Conservation (phyloP, 2,888 invertebrate species). For the Crematogaster levior region DNA sequence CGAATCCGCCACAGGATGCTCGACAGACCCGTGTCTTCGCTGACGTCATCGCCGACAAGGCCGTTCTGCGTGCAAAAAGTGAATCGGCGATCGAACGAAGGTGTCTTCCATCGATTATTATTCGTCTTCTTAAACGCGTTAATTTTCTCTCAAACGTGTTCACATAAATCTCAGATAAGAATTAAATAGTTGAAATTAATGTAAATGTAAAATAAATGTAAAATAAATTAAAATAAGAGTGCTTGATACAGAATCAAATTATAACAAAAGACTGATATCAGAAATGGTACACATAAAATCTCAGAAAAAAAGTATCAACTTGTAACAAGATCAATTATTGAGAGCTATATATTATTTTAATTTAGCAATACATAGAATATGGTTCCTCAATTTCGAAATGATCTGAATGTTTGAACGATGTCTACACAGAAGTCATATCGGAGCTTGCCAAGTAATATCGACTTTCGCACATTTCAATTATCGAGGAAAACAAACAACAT, state of each 20-base stretch:
- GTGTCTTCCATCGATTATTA: conserved; percentile 13
- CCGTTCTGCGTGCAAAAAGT: conserved; percentile 62
- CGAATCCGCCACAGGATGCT: conserved; percentile 62
- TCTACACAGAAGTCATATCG: too few species aligned
- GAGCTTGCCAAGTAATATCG: too few species aligned
- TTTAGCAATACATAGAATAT: too few species aligned
- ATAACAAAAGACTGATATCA: too few species aligned
- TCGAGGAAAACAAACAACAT: too few species aligned
- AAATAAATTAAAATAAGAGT: background rate
- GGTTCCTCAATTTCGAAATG: too few species aligned
- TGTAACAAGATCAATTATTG: background rate
- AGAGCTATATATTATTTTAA: background rate
- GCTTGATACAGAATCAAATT: too few species aligned
- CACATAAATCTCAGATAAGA: conserved; percentile 13
- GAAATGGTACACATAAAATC: too few species aligned
- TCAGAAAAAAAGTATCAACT: too few species aligned
- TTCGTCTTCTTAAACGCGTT: background rate
- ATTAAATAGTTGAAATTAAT: background rate
- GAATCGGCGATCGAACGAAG: conserved; percentile 49
- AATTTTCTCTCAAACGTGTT: background rate
- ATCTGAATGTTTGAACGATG: too few species aligned
- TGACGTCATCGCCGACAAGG: conserved; percentile 66
- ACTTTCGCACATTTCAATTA: too few species aligned
- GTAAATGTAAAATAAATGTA: background rate
- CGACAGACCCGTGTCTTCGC: conserved; percentile 59